A percentile compares a stretch with the other conserved stretches of the same genome.
These are phyloP conservation scores for Danionella dracula DNA, from an alignment of 2,797 vertebrate genomes.

Conservation along the genomic window DNA sequence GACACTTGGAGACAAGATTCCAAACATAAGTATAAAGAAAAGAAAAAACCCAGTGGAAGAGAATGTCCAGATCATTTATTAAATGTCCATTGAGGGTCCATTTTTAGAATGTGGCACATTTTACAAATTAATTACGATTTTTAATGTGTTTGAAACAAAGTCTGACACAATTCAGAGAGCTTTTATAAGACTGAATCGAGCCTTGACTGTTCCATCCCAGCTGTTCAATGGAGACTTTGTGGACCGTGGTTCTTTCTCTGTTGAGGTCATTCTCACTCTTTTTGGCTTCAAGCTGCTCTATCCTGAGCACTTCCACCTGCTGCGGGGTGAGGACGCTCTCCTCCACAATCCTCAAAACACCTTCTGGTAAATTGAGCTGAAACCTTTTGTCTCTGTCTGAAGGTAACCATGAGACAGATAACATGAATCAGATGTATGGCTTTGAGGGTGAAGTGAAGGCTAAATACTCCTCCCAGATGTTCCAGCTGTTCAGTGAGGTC, in stretches of 20 bases:
- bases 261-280: conserved; percentile 92
- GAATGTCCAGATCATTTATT: no score
- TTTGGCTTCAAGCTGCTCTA: conserved; percentile 94
- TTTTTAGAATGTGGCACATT: no score
- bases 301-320: conserved; percentile 85
- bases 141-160: no score
- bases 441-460: conserved; percentile 96
- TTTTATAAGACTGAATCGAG: no score
- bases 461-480: conserved; percentile 96
- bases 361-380: neutral
- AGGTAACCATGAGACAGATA: conserved; percentile 97
- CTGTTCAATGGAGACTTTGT: conserved; percentile 97
- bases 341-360: neutral
- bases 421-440: conserved; percentile 99
- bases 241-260: conserved; percentile 90
- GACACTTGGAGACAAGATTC: no score
- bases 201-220: conserved; percentile 57
- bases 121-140: no score
- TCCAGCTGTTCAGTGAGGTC: conserved; percentile 95
- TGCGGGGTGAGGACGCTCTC: conserved; percentile 72
- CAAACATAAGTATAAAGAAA: no score
- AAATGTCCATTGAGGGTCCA: no score
- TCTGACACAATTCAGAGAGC: no score
- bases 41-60: no score
- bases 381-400: no score